Evolutionary conservation across 1,140 invertebrate genomes (phyloP).

Genomic region (Aplysia californica): DNA sequence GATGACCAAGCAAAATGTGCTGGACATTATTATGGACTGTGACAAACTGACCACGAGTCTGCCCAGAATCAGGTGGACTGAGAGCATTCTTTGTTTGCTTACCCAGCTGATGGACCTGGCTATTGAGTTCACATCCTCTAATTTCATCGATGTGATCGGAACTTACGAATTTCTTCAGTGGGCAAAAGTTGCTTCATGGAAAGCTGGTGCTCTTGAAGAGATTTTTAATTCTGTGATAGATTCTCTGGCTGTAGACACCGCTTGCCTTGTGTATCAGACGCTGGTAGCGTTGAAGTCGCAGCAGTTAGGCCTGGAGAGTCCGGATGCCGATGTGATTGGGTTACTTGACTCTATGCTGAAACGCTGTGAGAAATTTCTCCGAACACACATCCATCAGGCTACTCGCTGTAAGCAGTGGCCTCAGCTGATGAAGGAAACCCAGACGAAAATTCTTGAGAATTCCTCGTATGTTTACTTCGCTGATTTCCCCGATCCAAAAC

Average conservation of each 20-base stretch:
- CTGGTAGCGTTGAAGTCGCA: constrained; percentile 9
- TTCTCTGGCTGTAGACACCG: constrained; percentile 36
- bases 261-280: constrained; percentile 35
- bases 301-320: background rate
- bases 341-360: constrained; percentile 36
- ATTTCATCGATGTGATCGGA: constrained; percentile 45
- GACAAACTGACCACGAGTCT: constrained; percentile 44
- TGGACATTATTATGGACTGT: constrained; percentile 50
- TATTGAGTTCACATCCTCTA: constrained; percentile 48
- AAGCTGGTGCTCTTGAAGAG: constrained; percentile 41
- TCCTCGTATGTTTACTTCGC: constrained; percentile 13
- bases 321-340: constrained; percentile 19
- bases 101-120: constrained; percentile 46
- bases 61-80: constrained; percentile 49
- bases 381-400: constrained; percentile 44
- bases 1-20: constrained; percentile 66
- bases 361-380: constrained; percentile 43
- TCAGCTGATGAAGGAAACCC: constrained; percentile 32
- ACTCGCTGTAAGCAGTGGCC: constrained; percentile 39
- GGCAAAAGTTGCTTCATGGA: constrained; percentile 50
- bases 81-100: constrained; percentile 45
- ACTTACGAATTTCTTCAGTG: constrained; percentile 42
- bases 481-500: background rate
- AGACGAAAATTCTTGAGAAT: constrained; percentile 39
- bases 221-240: constrained; percentile 44